A percentile compares a stretch with the other conserved stretches of the same genome.
Evolutionary conservation across 2,113 vertebrate species (phyloP).

Genomic region (Sapajus apella): DNA sequence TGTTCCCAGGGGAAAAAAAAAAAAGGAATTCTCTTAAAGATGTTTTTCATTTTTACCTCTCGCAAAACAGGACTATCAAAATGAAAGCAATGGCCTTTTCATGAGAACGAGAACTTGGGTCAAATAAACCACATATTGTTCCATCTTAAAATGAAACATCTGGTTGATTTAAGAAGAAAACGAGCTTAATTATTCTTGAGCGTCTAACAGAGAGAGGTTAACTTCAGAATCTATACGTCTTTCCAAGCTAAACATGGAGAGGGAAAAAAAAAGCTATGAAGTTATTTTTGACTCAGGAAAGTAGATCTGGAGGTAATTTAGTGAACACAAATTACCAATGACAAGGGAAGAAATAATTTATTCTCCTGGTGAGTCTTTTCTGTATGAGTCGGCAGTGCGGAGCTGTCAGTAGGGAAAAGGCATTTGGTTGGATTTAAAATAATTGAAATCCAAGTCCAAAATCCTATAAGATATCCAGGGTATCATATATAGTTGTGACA

Average conservation of each 20-base stretch:
- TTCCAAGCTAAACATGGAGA: constrained; percentile 55
- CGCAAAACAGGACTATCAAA: constrained; percentile 61
- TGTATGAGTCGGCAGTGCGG: neutral
- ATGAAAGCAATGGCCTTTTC: constrained; percentile 55
- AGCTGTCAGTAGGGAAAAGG: constrained; percentile 56
- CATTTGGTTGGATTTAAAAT: constrained; percentile 31
- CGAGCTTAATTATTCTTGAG: constrained; percentile 61
- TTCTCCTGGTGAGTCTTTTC: constrained; percentile 58
- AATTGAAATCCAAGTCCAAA: constrained; percentile 21
- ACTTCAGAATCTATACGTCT: constrained; percentile 68
- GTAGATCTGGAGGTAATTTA: constrained; percentile 73
- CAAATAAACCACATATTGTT: constrained; percentile 69
- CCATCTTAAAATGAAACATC: constrained; percentile 71
- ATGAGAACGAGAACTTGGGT: constrained; percentile 62
- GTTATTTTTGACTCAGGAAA: constrained; percentile 74
- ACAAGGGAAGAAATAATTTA: constrained; percentile 68
- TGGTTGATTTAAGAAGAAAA: constrained; percentile 64
- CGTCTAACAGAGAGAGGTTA: constrained; percentile 68
- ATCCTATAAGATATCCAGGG: neutral
- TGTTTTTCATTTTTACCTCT: constrained; percentile 75
- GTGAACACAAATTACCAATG: constrained; percentile 58
- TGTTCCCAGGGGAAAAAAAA: neutral
- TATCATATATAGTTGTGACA: neutral
- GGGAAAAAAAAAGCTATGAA: constrained; percentile 22
- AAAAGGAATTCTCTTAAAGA: constrained; percentile 54